phyloP scores from a whole-genome alignment of 2,888 invertebrate genomes.

The Polydesmus complanatus region DNA sequence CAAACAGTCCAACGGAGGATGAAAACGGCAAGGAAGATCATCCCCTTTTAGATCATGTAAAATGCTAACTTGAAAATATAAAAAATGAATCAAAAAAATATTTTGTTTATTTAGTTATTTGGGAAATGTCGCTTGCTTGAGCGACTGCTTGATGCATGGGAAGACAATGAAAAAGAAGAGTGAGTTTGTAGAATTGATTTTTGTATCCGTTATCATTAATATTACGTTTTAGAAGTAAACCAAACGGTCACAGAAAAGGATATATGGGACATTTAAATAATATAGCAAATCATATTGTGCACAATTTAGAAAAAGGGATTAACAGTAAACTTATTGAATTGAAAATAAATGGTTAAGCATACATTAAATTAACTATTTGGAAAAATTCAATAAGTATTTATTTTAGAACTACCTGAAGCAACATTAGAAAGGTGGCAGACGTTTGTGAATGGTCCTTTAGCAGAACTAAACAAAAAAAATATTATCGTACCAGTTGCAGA shows the following conservation, averaged over 20 bases:
- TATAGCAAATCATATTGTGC: slow-evolving; percentile 38
- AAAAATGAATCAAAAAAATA: slow-evolving; percentile 15
- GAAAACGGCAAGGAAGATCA: slow-evolving; percentile 27
- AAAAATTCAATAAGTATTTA: not conserved
- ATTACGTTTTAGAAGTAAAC: slow-evolving; percentile 13
- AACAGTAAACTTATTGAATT: slow-evolving; percentile 32
- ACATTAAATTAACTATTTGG: not conserved
- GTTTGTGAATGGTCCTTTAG: slow-evolving; percentile 33
- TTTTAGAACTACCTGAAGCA: slow-evolving; percentile 31
- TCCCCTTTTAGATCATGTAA: slow-evolving; percentile 30
- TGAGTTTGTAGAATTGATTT: slow-evolving; percentile 43
- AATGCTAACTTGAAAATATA: not conserved
- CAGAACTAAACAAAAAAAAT: slow-evolving; percentile 35
- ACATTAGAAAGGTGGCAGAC: slow-evolving; percentile 33
- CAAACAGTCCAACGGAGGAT: slow-evolving; percentile 23
- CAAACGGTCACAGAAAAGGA: slow-evolving; percentile 36
- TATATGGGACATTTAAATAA: slow-evolving; percentile 49
- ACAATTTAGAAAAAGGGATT: slow-evolving; percentile 32
- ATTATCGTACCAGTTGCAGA: slow-evolving; percentile 32
- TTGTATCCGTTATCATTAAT: no score
- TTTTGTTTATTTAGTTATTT: slow-evolving; percentile 46
- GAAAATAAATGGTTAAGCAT: slow-evolving; percentile 27
- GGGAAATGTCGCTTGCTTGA: slow-evolving; percentile 63
- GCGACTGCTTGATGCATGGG: slow-evolving; percentile 66
- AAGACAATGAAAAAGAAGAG: slow-evolving; percentile 61